These are phyloP conservation scores for Lochmaea crataegi DNA, from an alignment of 2,888 invertebrate genomes.

Conservation along the genomic window DNA sequence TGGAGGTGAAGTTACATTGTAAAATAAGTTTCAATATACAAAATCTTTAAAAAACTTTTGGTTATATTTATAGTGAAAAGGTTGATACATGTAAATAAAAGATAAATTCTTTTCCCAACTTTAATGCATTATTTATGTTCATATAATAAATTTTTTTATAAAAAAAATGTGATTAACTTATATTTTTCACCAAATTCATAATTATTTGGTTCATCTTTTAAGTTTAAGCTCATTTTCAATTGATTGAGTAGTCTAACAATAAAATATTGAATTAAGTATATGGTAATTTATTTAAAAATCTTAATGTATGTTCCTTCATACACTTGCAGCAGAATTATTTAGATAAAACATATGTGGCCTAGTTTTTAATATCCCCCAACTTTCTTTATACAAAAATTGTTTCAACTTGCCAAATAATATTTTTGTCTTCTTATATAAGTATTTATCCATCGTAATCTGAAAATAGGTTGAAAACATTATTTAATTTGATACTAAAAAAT, in stretches of 20 bases:
- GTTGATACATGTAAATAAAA: neutral
- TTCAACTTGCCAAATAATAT: neutral
- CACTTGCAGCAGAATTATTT: neutral
- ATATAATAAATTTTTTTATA: too few species aligned
- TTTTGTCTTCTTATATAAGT: neutral
- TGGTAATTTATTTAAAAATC: too few species aligned
- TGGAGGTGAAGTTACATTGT: slow-evolving; percentile 69
- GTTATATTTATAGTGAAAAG: neutral
- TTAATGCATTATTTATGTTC: too few species aligned
- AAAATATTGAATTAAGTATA: too few species aligned
- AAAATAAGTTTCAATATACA: slow-evolving; percentile 46
- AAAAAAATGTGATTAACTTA: too few species aligned
- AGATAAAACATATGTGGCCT: neutral
- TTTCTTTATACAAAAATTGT: neutral
- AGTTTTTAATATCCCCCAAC: neutral
- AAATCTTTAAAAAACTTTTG: neutral
- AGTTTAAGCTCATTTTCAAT: too few species aligned
- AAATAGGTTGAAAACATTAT: neutral
- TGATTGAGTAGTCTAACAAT: too few species aligned
- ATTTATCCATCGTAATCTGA: slow-evolving; percentile 32
- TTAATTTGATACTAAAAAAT: neutral
- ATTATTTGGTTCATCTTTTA: too few species aligned
- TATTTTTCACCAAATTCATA: too few species aligned
- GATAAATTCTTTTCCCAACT: too few species aligned
- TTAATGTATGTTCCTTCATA: too few species aligned